phyloP scores from a whole-genome alignment of 2,888 invertebrate genomes.

The Amorpha juglandis region DNA sequence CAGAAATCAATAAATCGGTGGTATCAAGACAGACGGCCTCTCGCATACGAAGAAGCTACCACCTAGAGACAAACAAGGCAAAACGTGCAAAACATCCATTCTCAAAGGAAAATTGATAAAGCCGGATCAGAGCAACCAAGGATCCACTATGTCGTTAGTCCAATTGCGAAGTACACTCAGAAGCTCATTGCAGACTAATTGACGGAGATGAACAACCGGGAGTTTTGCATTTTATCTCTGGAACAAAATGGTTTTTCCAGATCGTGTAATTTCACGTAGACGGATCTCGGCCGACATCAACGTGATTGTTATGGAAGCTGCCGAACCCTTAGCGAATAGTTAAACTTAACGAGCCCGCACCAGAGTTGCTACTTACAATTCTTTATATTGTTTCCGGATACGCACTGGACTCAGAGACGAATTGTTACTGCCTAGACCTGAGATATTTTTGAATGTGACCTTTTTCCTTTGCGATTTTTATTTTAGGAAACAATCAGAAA shows the following conservation, averaged over 20 bases:
- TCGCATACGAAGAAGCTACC: too few relatives aligned
- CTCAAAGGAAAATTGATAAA: neutral
- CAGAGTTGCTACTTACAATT: slow-evolving; percentile 48
- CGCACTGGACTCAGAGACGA: neutral
- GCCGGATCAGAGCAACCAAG: neutral
- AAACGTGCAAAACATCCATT: neutral
- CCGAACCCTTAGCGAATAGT: slow-evolving; percentile 62
- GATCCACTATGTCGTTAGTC: neutral
- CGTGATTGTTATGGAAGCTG: slow-evolving; percentile 50
- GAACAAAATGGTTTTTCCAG: slow-evolving; percentile 40
- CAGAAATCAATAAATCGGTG: too few relatives aligned
- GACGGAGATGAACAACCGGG: neutral
- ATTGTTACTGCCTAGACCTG: slow-evolving; percentile 6
- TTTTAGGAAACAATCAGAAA: too few relatives aligned
- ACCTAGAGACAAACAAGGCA: neutral
- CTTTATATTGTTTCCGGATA: slow-evolving; percentile 48
- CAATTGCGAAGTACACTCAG: neutral
- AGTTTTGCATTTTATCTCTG: slow-evolving; percentile 8
- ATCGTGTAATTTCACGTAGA: slow-evolving; percentile 31
- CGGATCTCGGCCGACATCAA: slow-evolving; percentile 44
- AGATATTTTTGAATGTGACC: neutral
- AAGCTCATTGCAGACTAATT: slow-evolving; percentile 15
- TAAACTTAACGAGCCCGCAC: slow-evolving; percentile 64
- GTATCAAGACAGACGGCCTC: too few relatives aligned
- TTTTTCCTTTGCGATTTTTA: neutral